Percentiles rank a stretch among this genome's conserved stretches.
Evolutionary conservation across 2,888 invertebrate species (phyloP).

Genomic region (Diaprepes abbreviatus): DNA sequence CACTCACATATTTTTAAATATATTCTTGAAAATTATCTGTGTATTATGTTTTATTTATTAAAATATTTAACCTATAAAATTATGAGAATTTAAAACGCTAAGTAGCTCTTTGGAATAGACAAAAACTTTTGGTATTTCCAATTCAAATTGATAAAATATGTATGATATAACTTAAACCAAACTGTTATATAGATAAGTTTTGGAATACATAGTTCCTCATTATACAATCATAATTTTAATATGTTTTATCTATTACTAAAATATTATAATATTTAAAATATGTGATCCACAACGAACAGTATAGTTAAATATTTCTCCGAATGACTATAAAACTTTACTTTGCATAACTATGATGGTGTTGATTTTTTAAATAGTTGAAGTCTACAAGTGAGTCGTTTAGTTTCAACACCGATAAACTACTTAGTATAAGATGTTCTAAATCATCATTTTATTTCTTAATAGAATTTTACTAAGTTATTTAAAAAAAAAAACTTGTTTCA

Average conservation of each 20-base stretch:
- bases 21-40: conserved; percentile 53
- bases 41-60: conserved; percentile 39
- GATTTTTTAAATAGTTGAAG: too few species aligned
- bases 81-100: conserved; percentile 15
- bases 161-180: conserved; percentile 6
- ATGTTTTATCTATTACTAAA: neutral
- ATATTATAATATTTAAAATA: neutral
- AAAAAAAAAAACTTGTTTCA: too few species aligned
- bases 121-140: conserved; percentile 26
- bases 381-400: too few species aligned
- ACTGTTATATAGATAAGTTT: conserved; percentile 8
- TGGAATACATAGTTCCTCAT: conserved; percentile 12
- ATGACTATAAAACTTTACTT: too few species aligned
- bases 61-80: conserved; percentile 22
- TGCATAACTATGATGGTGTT: too few species aligned
- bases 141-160: conserved; percentile 31
- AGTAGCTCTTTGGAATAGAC: conserved; percentile 3
- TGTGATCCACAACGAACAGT: neutral
- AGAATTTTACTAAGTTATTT: too few species aligned
- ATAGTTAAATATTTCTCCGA: too few species aligned
- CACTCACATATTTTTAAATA: conserved; percentile 47
- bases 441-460: too few species aligned
- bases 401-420: too few species aligned
- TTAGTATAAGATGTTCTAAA: too few species aligned
- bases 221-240: neutral